These are phyloP conservation scores for Orchesellides sinensis DNA, from an alignment of 2,888 invertebrate genomes.

Conservation along the genomic window DNA sequence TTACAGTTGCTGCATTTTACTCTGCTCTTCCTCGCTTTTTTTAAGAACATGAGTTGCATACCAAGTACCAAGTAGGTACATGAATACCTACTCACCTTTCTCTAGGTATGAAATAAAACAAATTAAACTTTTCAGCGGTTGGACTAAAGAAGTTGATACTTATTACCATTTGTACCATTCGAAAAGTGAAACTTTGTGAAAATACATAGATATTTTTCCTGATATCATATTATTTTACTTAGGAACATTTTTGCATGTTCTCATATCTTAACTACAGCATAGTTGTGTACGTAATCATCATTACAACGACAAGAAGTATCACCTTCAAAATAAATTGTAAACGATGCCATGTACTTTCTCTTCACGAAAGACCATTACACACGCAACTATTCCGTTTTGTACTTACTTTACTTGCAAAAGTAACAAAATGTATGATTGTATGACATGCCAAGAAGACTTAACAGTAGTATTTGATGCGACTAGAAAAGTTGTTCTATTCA, in stretches of 20 bases:
- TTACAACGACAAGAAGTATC: no score
- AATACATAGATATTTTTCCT: neutral
- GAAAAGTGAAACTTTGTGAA: neutral
- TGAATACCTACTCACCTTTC: no score
- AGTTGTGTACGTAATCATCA: no score
- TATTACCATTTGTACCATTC: slow-evolving; percentile 1
- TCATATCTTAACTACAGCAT: no score
- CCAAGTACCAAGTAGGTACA: no score
- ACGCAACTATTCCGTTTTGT: no score
- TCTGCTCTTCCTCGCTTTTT: no score
- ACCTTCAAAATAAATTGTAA: no score
- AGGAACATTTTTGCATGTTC: no score
- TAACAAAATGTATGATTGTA: slow-evolving; percentile 9
- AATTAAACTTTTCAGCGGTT: slow-evolving; percentile 1
- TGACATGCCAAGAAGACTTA: slow-evolving; percentile 21
- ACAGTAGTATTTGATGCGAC: neutral
- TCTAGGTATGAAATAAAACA: neutral
- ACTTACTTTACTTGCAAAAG: neutral
- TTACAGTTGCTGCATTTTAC: no score
- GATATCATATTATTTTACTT: no score
- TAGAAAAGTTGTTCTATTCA: neutral
- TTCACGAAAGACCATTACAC: neutral
- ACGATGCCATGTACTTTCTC: neutral
- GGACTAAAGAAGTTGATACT: neutral
- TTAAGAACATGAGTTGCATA: no score